These are phyloP conservation scores for Onychostoma macrolepis DNA, from an alignment of 2,113 vertebrate species.

Conservation along the genomic window DNA sequence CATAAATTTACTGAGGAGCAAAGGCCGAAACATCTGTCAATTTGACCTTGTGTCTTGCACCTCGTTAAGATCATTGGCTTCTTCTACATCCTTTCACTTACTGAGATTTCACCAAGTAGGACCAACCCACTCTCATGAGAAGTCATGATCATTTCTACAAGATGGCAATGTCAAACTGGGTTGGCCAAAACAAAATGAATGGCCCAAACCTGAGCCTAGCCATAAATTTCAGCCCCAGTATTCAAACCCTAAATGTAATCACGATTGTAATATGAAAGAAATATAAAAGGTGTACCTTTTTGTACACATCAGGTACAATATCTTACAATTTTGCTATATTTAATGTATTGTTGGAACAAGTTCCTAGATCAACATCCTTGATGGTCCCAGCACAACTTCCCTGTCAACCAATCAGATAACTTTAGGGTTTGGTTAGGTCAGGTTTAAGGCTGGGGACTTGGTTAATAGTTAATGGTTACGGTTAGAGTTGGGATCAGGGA, in stretches of 20 bases:
- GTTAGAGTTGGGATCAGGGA: background rate
- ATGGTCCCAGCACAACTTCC: background rate
- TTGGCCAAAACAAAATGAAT: background rate
- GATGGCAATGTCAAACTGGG: background rate
- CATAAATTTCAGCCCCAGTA: background rate
- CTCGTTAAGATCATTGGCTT: conserved; percentile 11
- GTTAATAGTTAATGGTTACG: background rate
- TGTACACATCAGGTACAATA: background rate
- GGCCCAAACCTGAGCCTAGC: background rate
- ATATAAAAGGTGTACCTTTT: background rate
- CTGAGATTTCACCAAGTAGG: conserved; percentile 7
- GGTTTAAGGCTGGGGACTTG: background rate
- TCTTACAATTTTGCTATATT: background rate
- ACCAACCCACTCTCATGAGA: background rate
- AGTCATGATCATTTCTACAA: background rate
- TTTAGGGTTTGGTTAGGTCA: background rate
- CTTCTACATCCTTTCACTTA: background rate
- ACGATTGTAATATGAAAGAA: background rate
- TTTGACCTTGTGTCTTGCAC: conserved; percentile 35
- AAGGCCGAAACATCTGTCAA: background rate
- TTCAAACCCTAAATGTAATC: background rate
- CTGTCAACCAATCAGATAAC: background rate
- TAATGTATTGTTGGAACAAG: background rate
- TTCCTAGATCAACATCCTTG: conserved; percentile 1
- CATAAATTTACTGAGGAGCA: conserved; percentile 33